phyloP scores from a whole-genome alignment of 1,140 invertebrate species.

The Cydia fagiglandana region DNA sequence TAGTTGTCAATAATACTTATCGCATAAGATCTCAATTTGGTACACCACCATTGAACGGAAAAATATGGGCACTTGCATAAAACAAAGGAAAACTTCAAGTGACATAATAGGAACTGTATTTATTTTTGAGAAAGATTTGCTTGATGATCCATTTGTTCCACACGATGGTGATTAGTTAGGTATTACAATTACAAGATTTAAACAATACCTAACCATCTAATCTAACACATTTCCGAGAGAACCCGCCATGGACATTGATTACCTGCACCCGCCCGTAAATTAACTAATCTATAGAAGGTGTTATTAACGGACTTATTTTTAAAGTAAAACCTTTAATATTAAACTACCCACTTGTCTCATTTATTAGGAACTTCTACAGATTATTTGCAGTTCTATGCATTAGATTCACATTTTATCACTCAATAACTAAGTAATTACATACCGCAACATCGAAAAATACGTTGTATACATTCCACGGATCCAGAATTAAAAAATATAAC shows the following conservation, averaged over 20 bases:
- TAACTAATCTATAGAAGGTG: no score
- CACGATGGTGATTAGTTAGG: background rate
- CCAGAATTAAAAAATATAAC: no score
- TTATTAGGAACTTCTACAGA: no score
- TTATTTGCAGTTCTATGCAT: no score
- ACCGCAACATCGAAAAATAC: no score
- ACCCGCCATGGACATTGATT: background rate
- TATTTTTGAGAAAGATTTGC: background rate
- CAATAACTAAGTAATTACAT: no score
- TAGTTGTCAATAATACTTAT: background rate
- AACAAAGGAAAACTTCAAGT: slow-evolving; percentile 3
- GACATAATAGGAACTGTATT: background rate
- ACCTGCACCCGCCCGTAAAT: background rate
- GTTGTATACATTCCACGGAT: no score
- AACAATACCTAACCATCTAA: background rate
- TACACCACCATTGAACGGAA: background rate
- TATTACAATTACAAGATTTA: background rate
- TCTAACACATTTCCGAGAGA: background rate
- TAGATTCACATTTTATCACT: no score
- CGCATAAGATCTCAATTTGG: background rate
- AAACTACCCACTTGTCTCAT: background rate
- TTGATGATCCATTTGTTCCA: background rate
- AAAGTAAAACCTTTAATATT: background rate
- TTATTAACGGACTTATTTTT: background rate
- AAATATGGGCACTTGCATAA: background rate